Percentiles rank a stretch among this genome's conserved stretches.
Evolutionary conservation across 2,113 vertebrate species (phyloP).

Genomic region (Piaya cayana): DNA sequence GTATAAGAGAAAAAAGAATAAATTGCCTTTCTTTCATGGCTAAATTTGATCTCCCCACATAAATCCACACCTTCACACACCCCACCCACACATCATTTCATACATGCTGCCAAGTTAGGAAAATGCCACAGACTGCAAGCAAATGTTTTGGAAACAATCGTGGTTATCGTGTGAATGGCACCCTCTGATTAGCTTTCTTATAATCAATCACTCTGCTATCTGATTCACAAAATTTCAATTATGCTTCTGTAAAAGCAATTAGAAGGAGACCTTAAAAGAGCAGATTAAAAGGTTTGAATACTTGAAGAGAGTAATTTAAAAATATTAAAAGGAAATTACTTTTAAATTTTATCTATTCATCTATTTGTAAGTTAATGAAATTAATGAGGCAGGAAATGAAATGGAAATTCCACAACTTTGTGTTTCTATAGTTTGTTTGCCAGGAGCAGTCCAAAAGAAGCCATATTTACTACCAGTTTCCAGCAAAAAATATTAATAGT

Average conservation of each 20-base stretch:
- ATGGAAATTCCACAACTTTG: conserved; percentile 74
- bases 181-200: conserved; percentile 15
- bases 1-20: not conserved
- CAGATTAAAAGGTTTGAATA: conserved; percentile 70
- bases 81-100: not conserved
- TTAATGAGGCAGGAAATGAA: conserved; percentile 81
- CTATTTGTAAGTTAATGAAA: conserved; percentile 80
- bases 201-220: conserved; percentile 48
- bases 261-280: conserved; percentile 61
- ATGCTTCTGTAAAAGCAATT: conserved; percentile 62
- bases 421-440: conserved; percentile 59
- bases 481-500: conserved; percentile 44
- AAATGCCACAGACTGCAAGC: not conserved
- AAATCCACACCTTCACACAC: conserved; percentile 33
- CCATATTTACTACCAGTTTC: conserved; percentile 49
- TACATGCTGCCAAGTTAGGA: not conserved
- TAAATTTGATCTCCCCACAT: conserved; percentile 49
- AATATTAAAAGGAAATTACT: conserved; percentile 75
- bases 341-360: conserved; percentile 79
- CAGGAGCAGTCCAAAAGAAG: conserved; percentile 34
- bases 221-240: conserved; percentile 62
- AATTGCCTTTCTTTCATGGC: not conserved
- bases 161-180: conserved; percentile 17
- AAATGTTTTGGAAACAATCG: conserved; percentile 31
- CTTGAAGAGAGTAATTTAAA: conserved; percentile 62